These are phyloP conservation scores for Drusus annulatus DNA, from an alignment of 1,140 invertebrate species.

Conservation along the genomic window DNA sequence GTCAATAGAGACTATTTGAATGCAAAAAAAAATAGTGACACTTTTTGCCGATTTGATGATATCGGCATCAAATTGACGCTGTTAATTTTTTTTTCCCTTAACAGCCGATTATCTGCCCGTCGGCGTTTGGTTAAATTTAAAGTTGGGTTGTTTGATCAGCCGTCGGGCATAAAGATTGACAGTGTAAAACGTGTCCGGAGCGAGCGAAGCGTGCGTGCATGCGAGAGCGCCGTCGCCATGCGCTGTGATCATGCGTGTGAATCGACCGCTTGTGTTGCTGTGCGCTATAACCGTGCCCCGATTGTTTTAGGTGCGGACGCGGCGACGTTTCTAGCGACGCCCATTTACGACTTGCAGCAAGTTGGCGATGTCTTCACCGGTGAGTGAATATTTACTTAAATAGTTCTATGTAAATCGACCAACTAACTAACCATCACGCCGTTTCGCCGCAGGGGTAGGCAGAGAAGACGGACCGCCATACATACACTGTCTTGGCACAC, in stretches of 20 bases:
- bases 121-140: neutral
- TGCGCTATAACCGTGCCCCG: neutral
- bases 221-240: neutral
- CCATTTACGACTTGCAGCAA: conserved; percentile 88
- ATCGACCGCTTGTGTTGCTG: neutral
- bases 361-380: conserved; percentile 89
- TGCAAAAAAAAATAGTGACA: no score
- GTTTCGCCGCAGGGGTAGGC: no score
- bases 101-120: neutral
- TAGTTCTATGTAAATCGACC: no score
- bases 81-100: neutral
- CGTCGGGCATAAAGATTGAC: no score
- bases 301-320: conserved; percentile 30
- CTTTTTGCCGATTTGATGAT: no score
- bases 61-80: no score
- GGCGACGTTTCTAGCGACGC: conserved; percentile 67
- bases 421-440: no score
- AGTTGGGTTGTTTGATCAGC: no score
- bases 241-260: neutral
- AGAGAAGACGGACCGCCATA: no score
- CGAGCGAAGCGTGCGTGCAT: neutral
- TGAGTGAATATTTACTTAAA: conserved; percentile 64
- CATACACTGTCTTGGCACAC: no score
- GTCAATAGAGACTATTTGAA: neutral
- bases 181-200: no score